These are phyloP conservation scores for Saguinus oedipus DNA, from an alignment of 2,797 vertebrate genomes.

Conservation along the genomic window DNA sequence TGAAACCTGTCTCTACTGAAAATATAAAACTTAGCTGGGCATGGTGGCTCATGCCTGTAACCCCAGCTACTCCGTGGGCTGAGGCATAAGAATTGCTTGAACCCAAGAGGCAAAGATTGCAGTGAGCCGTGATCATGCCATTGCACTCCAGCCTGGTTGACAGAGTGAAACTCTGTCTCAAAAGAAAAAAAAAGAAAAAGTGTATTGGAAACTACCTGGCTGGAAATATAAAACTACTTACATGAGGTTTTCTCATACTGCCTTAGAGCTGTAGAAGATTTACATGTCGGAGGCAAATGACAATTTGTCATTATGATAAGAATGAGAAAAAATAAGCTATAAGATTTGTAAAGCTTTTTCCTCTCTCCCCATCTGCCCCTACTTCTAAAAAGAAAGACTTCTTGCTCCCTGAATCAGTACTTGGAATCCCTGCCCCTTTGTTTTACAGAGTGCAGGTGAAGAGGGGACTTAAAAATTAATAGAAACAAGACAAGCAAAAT, in stretches of 20 bases:
- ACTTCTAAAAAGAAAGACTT: not conserved
- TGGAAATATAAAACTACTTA: not conserved
- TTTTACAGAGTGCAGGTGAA: not conserved
- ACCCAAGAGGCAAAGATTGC: too few species aligned
- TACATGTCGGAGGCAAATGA: not conserved
- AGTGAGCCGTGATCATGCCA: too few species aligned
- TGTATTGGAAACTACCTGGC: not conserved
- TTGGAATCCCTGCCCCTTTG: not conserved
- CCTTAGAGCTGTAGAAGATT: not conserved
- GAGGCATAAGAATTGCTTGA: too few species aligned
- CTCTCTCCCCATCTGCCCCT: not conserved
- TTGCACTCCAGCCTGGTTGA: too few species aligned
- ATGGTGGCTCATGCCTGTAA: too few species aligned
- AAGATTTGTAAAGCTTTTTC: not conserved
- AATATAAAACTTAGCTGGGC: too few species aligned
- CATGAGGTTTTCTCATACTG: not conserved
- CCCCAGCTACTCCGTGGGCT: too few species aligned
- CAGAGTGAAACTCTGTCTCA: too few species aligned
- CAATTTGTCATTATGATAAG: constrained; percentile 14
- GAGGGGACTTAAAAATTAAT: not conserved
- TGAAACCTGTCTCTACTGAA: too few species aligned
- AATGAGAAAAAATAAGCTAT: not conserved
- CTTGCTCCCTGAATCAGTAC: not conserved
- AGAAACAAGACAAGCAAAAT: not conserved
- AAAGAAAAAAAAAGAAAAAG: too few species aligned